Evolutionary conservation across 1,140 invertebrate genomes (phyloP), one percentile per base, ranked within the genome.

Genomic region (Cecropterus lyciades): DNA sequence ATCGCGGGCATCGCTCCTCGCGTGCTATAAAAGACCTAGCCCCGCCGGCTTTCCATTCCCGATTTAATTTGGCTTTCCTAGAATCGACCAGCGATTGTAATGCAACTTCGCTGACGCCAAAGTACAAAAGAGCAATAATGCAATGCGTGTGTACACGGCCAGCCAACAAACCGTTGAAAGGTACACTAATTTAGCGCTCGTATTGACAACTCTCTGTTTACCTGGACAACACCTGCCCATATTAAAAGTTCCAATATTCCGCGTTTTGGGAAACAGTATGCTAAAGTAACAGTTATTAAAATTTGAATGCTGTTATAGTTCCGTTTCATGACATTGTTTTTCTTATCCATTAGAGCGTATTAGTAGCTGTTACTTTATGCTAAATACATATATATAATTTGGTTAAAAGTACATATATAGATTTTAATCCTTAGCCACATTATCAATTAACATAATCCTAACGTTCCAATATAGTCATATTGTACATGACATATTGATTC

Each of bases 1-100:
- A 82, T 83, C 80, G 69, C 69, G 66, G 75, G 73, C 79, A 82
- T 85, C 79, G 78, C 75, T 70, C 73, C 73, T 87, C 80, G 87
- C 85, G 81, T 85, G 85, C 82, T 78, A 56, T 53, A 69, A 69
- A 75, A 69, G 60, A 75, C 56, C 68, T 70, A 63, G 59, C 37
- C 43, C 43, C 51, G 30, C 43, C 43, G 27, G 24, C 57, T 62
- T 62, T 62, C 57, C 57, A 62, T 17, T 60, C 57, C 57, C 45
- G 51, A 49, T 59, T 59, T 59, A 45, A 59, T 60, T 60, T 49
- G 57, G 45, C 17, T 60, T 60, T 60, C 45, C 57, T 60, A 37
- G 57, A 60, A 60, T 60, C 16, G 45, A 7, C 27, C 15, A 42
- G 52, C 43, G 15, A 45, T 16, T 42, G 37, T 42, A 30, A 37